These are phyloP conservation scores for Misgurnus anguillicaudatus DNA, from an alignment of 2,113 vertebrate genomes.

Conservation along the genomic window DNA sequence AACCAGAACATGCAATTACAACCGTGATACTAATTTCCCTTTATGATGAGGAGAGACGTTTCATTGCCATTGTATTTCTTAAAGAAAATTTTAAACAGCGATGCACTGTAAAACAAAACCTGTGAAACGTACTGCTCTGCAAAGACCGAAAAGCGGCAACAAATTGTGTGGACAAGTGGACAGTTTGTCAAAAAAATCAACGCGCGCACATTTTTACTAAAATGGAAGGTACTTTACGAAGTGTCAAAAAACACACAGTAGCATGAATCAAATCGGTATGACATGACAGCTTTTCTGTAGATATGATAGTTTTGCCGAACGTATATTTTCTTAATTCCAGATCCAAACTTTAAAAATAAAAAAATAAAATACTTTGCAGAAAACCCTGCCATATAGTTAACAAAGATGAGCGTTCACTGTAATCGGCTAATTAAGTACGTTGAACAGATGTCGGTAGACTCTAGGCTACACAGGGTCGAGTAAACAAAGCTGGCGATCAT, in stretches of 20 bases:
- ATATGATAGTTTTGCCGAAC: background rate
- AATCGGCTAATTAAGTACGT: slow-evolving; percentile 92
- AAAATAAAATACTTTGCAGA: slow-evolving; percentile 86
- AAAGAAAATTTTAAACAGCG: slow-evolving; percentile 6
- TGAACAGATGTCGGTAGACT: slow-evolving; percentile 93
- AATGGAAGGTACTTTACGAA: no score
- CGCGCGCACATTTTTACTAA: no score
- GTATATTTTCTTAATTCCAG: background rate
- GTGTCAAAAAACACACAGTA: no score
- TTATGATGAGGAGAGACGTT: slow-evolving; percentile 44
- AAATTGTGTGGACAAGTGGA: background rate
- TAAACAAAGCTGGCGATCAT: slow-evolving; percentile 97
- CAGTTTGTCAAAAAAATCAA: no score
- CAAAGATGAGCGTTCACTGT: slow-evolving; percentile 83
- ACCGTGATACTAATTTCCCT: slow-evolving; percentile 55
- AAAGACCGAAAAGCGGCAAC: background rate
- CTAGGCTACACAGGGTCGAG: slow-evolving; percentile 87
- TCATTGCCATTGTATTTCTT: slow-evolving; percentile 46
- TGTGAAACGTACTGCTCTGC: background rate
- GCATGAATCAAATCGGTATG: no score
- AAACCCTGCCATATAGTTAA: slow-evolving; percentile 81
- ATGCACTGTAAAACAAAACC: background rate
- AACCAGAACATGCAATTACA: slow-evolving; percentile 67
- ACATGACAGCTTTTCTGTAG: no score
- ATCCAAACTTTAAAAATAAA: slow-evolving; percentile 60